Evolutionary conservation across 2,888 invertebrate genomes (phyloP).

Genomic region (Aphidoletes aphidimyza): DNA sequence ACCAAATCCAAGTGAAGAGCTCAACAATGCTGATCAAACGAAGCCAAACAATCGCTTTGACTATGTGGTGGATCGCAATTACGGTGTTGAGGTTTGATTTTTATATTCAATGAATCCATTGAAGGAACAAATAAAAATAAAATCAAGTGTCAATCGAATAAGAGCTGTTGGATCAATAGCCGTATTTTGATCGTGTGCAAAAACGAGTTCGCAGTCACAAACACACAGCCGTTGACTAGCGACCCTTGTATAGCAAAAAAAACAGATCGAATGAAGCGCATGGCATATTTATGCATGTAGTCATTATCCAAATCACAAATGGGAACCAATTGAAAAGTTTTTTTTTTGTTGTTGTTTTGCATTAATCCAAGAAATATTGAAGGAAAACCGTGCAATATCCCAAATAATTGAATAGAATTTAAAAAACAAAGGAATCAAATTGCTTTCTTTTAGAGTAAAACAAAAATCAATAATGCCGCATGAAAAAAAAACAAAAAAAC

Average conservation of each 20-base stretch:
- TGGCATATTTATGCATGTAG: neutral
- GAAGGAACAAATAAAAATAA: neutral
- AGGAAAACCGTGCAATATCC: constrained; percentile 15
- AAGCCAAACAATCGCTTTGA: constrained; percentile 70
- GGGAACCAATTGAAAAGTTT: neutral
- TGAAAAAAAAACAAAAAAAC: neutral
- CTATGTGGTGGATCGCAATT: constrained; percentile 83
- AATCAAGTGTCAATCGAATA: neutral
- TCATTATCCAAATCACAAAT: neutral
- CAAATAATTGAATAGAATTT: neutral
- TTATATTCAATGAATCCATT: neutral
- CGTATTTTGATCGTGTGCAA: no score
- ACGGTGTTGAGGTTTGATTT: constrained; percentile 87
- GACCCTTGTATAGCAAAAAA: no score
- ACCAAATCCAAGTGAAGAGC: constrained; percentile 6
- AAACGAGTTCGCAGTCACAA: no score
- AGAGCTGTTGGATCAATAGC: neutral
- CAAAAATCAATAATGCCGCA: neutral
- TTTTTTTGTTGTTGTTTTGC: no score
- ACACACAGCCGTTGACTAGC: no score
- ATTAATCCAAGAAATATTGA: neutral
- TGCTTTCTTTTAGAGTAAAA: constrained; percentile 1
- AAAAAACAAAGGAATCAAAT: neutral
- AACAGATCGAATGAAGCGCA: no score
- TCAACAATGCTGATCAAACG: neutral